phyloP scores from a whole-genome alignment of 2,797 vertebrate species.

The Notolabrus celidotus region DNA sequence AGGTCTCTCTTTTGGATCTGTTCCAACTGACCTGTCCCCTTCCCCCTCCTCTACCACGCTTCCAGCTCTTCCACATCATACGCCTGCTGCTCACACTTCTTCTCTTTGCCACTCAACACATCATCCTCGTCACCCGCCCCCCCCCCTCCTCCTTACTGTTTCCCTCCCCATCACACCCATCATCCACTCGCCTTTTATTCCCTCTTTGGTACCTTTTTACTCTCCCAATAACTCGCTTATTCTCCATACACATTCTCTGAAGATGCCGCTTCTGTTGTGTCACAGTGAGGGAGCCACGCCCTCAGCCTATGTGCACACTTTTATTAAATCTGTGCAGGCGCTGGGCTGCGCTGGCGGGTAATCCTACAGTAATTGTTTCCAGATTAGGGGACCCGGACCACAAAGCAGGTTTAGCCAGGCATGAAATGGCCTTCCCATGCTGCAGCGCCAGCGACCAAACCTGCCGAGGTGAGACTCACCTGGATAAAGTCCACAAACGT shows the following conservation, averaged over 20 bases:
- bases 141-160: conserved; percentile 68
- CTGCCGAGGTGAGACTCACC: conserved; percentile 88
- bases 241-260: conserved; percentile 85
- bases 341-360: conserved; percentile 85
- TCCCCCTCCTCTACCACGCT: conserved; percentile 40
- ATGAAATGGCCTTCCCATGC: conserved; percentile 88
- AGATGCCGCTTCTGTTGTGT: conserved; percentile 77
- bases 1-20: conserved; percentile 59
- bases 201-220: conserved; percentile 76
- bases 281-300: conserved; percentile 85
- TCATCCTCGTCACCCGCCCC: conserved; percentile 49
- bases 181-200: conserved; percentile 78
- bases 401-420: conserved; percentile 87
- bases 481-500: conserved; percentile 96
- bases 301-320: conserved; percentile 87
- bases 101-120: conserved; percentile 59
- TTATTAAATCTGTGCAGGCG: conserved; percentile 85
- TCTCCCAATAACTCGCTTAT: conserved; percentile 82
- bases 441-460: conserved; percentile 76
- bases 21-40: conserved; percentile 61
- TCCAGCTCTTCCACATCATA: conserved; percentile 50
- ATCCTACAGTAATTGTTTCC: conserved; percentile 89
- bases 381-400: conserved; percentile 86
- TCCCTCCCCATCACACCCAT: conserved; percentile 67
- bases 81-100: conserved; percentile 63